Percentiles rank a stretch among this genome's conserved stretches.
These are phyloP conservation scores for Nibea coibor DNA, from an alignment of 2,113 vertebrate species.

Conservation along the genomic window DNA sequence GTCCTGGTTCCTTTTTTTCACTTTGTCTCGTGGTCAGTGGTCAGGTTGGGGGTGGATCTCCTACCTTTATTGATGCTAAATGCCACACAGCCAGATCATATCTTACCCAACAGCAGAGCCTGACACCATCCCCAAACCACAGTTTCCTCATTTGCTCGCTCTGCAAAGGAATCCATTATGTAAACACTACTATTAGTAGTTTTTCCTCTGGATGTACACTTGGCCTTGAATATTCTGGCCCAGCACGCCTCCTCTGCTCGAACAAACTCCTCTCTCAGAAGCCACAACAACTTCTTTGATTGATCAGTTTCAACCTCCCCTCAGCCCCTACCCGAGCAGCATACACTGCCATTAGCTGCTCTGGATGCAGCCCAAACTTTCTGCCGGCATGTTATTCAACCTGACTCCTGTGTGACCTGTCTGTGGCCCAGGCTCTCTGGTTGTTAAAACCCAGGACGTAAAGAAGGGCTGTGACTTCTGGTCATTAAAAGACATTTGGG, in stretches of 20 bases:
- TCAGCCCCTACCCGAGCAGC: neutral
- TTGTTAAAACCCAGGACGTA: conserved; percentile 63
- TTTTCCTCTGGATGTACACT: conserved; percentile 34
- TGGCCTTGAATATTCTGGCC: conserved; percentile 46
- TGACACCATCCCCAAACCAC: conserved; percentile 33
- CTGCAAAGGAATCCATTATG: conserved; percentile 41
- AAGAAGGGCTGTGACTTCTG: conserved; percentile 74
- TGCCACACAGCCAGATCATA: neutral
- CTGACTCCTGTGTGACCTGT: conserved; percentile 72
- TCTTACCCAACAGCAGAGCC: conserved; percentile 8
- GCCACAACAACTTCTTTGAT: conserved; percentile 29
- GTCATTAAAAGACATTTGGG: conserved; percentile 86
- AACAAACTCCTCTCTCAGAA: conserved; percentile 38
- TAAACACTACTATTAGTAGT: conserved; percentile 24
- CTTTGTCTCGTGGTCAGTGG: conserved; percentile 7
- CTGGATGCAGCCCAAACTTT: conserved; percentile 52
- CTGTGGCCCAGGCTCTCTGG: conserved; percentile 51
- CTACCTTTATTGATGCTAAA: neutral
- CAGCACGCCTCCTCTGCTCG: conserved; percentile 11
- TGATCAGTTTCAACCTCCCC: conserved; percentile 12
- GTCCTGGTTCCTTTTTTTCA: conserved; percentile 4
- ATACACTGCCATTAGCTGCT: neutral
- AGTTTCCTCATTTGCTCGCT: conserved; percentile 54
- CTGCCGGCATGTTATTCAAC: conserved; percentile 71
- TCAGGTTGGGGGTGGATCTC: neutral